Evolutionary conservation across 2,888 invertebrate genomes (phyloP), one percentile per base, ranked within the genome.

Genomic region (Drosophila eohydei): DNA sequence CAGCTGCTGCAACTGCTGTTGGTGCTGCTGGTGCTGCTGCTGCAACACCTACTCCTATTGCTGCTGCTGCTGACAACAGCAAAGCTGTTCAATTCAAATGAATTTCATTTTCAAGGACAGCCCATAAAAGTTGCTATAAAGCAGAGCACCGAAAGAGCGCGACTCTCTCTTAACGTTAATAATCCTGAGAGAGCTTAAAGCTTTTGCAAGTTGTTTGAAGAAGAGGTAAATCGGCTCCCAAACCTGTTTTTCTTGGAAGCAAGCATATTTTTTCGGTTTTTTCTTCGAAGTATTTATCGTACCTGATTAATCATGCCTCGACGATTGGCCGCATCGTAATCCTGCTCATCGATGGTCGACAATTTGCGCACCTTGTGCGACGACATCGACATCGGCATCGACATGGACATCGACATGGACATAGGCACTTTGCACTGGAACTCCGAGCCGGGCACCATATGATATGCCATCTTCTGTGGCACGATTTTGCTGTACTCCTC

Each of bases 401-500:
- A 26, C 62, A 34, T 14, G 32, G 38, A 55, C 62, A 34, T 14
- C 32, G 38, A 56, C 55, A 40, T 62, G 56, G 83, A 71, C 44
- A 65, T 73, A 11, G 76, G 71, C 67, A 83, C 32, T 32, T 77
- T 85, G 79, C 80, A 81, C 61, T 74, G 88, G 21, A 81, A 89
- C 62, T 92, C 90, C 3, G 87, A 60, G 1, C 84, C 74, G 9
- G 91, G 82, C 34, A 91, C 88, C 63, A 92, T 85, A 64, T 90
- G 83, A 63, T 91, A 92, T 40, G 85, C 73, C 30, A 78, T 70
- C 58, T 83, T 84, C 30, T 88, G 73, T 38, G 90, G 84, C 64
- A 89, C 84, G 65, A 92, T 89, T 72, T 90, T 91, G 38, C 82
- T 83, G 56, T 92, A 89, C 50, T 92, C 92, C 48, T 92, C 92